Evolutionary conservation across 2,888 invertebrate species (phyloP), one percentile per base, ranked within the genome.

Genomic region (Acanthosepion esculentum): DNA sequence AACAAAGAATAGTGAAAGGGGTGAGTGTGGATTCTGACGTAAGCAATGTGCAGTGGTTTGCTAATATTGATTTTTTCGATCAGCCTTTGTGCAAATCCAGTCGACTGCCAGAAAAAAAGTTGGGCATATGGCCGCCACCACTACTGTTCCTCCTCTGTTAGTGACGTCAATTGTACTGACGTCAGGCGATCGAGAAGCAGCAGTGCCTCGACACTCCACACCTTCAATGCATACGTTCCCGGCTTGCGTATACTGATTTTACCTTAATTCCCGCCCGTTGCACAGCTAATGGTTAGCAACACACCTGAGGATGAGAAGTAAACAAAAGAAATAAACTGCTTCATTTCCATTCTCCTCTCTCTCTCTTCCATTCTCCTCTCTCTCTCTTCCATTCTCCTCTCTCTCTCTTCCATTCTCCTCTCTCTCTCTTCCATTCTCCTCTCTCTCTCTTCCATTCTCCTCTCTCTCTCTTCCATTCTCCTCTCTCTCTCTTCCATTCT

Each of bases 1-100:
- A n/a, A n/a, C 29, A 78, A 78, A n/a, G n/a, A n/a, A 78, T 78
- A n/a, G 78, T 1, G 12, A n/a, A n/a, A n/a, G 29, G 78, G n/a
- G 2, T 7, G 78, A 7, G 78, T n/a, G n/a, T 78, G 15, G n/a
- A 29, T n/a, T 29, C n/a, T 78, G 78, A 78, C 78, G 78, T 78
- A 78, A n/a, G 78, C 78, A 78, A n/a, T 78, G n/a, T 78, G n/a
- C 78, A n/a, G 78, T 78, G 78, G 78, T 78, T 78, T 78, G 78
- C 78, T n/a, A n/a, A 78, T 78, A 78, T 78, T n/a, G 78, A 78
- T 78, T 78, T 78, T 78, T 78, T 78, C n/a, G 78, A 78, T 78
- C 78, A n/a, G 78, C 29, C n/a, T 78, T n/a, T 10, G 78, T 78
- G 78, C 29, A 78, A 78, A 78, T 78, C 78, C n/a, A 78, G 78